Base-by-base conservation (phyloP, 23 tunicate genomes). In the Clavelina lepadiformis region DNA sequence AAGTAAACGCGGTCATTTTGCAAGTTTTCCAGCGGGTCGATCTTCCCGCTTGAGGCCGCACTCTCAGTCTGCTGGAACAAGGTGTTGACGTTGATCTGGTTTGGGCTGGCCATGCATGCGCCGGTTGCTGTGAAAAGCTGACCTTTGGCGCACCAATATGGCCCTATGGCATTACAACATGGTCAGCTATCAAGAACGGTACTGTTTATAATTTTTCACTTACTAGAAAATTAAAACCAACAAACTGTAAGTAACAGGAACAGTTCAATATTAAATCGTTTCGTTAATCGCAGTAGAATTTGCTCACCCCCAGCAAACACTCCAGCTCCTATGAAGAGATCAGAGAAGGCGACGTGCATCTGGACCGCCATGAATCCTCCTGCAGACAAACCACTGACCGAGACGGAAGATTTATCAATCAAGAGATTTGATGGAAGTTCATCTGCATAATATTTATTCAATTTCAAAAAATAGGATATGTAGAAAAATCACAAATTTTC, bases 301-400 rank as follows among this genome's bases (percentile, higher is more conserved):
- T 41, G 49, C 46, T 58, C 41, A 84, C 95, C 95, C 65, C 85
- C 95, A n/a, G 95, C 95, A 20, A 86, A 15, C 3, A 78, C 68
- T 35, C 95, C 95, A 21, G 55, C 85, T 32, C 95, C 95, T 50
- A 72, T 71, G 57, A 86, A 86, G 33, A 76, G 45, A 38, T 71
- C 50, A 1, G 95, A 86, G 63, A 71, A 60, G 11, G 80, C 56
- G 19, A 86, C 74, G 31, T 86, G 95, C 79, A 86, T 78, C 41
- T 86, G 95, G 5, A 77, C 84, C 2, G 95, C 85, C 95, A 86
- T 86, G 63, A 78, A 86, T 30, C 85, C 95, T 6, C 95, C 95
- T 15, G 80, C 80, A 0, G 95, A 86, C 33, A 86, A 69, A 2
- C 95, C 95, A 49, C 95, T 86, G 24, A 78, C 79, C 25, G 85